These are phyloP conservation scores for Dendrocincla tyrannina DNA, from an alignment of 2,797 vertebrate genomes.

Conservation along the genomic window DNA sequence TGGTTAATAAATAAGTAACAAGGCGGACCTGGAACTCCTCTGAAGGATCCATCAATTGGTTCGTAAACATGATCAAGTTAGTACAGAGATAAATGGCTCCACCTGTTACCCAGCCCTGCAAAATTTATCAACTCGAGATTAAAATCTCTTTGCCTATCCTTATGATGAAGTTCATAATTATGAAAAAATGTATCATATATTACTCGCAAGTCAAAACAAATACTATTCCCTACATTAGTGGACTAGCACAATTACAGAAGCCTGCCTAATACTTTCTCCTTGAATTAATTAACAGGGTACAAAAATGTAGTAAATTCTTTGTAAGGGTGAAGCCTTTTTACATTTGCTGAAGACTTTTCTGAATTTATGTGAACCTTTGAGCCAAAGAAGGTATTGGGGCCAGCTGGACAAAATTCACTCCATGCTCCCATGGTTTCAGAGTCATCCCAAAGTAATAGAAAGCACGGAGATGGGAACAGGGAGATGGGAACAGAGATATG, in stretches of 20 bases:
- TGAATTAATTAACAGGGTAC: not conserved
- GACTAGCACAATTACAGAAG: constrained; percentile 46
- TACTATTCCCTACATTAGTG: constrained; percentile 35
- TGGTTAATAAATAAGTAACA: constrained; percentile 43
- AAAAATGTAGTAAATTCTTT: constrained; percentile 23
- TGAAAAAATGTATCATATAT: constrained; percentile 55
- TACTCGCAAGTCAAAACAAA: constrained; percentile 66
- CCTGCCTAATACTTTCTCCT: constrained; percentile 26
- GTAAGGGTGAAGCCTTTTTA: constrained; percentile 45
- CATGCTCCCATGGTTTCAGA: not conserved
- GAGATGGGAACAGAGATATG: constrained; percentile 35
- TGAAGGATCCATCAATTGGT: not conserved
- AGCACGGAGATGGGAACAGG: constrained; percentile 13
- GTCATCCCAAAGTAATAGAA: constrained; percentile 33
- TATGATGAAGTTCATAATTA: constrained; percentile 60
- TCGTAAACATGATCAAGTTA: constrained; percentile 50
- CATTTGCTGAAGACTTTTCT: constrained; percentile 6
- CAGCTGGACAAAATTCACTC: constrained; percentile 42
- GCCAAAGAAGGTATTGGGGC: not conserved
- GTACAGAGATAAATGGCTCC: constrained; percentile 58
- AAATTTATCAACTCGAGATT: constrained; percentile 62
- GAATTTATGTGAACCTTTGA: not conserved
- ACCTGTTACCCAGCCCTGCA: constrained; percentile 59
- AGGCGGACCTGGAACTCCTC: not conserved
- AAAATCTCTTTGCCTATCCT: constrained; percentile 60